Evolutionary conservation across 1,140 invertebrate species (phyloP), one percentile per base, ranked within the genome.

Genomic region (Latrodectus geometricus): DNA sequence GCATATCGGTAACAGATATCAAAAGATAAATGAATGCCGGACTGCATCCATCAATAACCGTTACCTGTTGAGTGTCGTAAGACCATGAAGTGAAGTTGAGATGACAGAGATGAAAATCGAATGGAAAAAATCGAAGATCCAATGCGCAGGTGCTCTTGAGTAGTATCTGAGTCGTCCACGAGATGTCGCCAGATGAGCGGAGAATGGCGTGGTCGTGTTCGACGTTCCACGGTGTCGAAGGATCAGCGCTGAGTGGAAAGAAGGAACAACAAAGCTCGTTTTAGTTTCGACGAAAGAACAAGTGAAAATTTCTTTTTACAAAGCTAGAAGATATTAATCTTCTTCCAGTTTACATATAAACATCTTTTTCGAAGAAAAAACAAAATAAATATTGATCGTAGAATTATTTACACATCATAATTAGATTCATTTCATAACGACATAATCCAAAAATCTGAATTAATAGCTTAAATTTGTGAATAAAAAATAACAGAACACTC

Each of bases 21-120:
- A 35, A 35, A 35, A 35, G 35, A 35, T 35, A 35, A 35, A 35
- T 35, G 35, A 35, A 35, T 35, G 35, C 35, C 54, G 17, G 54
- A 11, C 17, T 61, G 8, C 54, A 4, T 11, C 54, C 11, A 61
- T 11, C 17, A 17, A 61, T 14, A 61, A 61, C 17, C 54, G 91
- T 92, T 90, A 97, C 96, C 94, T 97, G 96, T 91, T 96, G 96
- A 35, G 96, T 96, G 90, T 98, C 97, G 91, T 98, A 98, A 0
- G 97, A 98, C 97, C 97, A 99, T 0, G 96, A 98, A 5, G 97
- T 96, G 94, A 97, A 98, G 91, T 98, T 97, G 93, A 98, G 95
- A 56, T 95, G 94, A 90, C 97, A 98, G 81, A 95, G 93, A 91
- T 98, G 97, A 87, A 97, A 94, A 90, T 98, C 97, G 91, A 98